These are phyloP conservation scores for Eleutherodactylus coqui DNA, from an alignment of 2,797 vertebrate genomes.

Conservation along the genomic window DNA sequence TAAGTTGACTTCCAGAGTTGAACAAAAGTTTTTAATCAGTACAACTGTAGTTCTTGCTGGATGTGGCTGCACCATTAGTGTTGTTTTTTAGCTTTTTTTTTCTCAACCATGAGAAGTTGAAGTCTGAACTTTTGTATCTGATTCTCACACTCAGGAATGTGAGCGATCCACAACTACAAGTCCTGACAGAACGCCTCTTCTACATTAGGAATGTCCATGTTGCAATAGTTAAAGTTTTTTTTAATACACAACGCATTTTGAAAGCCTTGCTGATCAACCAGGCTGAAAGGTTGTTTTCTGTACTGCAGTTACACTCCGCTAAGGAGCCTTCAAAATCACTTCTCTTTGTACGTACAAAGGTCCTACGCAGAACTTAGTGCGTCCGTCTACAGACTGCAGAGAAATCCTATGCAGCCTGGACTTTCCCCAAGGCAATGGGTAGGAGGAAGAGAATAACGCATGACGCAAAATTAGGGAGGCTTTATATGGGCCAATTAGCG, in stretches of 20 bases:
- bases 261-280: neutral
- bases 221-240: constrained; percentile 25
- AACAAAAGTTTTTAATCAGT: constrained; percentile 13
- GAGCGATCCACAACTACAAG: constrained; percentile 5
- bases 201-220: constrained; percentile 1
- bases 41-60: neutral
- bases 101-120: neutral
- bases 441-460: too few relatives aligned
- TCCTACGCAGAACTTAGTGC: neutral
- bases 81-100: constrained; percentile 25
- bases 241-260: neutral
- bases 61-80: neutral
- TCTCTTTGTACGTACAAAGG: neutral
- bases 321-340: neutral
- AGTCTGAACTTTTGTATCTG: constrained; percentile 14
- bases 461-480: too few relatives aligned
- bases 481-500: too few relatives aligned
- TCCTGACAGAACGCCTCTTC: constrained; percentile 24
- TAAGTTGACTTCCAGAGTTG: neutral
- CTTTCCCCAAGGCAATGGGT: neutral
- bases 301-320: neutral
- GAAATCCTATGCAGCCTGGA: neutral
- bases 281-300: neutral
- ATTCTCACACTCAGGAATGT: constrained; percentile 41
- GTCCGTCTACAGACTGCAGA: neutral